Evolutionary conservation across 1,140 invertebrate genomes (phyloP), one percentile per base, ranked within the genome.

Genomic region (Zaprionus gabonicus): DNA sequence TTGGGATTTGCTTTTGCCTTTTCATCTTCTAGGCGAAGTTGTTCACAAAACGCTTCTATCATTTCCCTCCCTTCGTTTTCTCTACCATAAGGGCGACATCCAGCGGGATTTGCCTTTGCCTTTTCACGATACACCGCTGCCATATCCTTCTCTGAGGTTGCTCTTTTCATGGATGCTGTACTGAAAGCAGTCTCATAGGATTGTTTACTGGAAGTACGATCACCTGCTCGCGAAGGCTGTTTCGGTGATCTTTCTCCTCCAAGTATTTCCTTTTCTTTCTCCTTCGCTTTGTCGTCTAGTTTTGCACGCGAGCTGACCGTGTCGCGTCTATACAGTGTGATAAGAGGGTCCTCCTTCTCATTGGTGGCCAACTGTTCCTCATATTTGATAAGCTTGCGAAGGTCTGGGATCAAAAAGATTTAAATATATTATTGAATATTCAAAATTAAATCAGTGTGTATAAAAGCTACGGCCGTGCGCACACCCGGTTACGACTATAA

Each of bases 341-440:
- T 80, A 82, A 71, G 87, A 59, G 69, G 6, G 41, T 76, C 74
- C 17, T 78, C 72, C 71, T 78, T 78, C 66, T 80, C 7, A 58
- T 65, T 57, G 38, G 80, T 41, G 57, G 80, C 85, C 76, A 92
- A 53, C 56, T 72, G 77, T 59, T 92, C 91, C 73, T 92, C 91
- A 81, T 92, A 73, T 73, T 91, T 92, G 69, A 92, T 92, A 76
- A 92, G 81, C 51, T 91, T 91, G 55, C 91, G 84, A 58, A 92
- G 57, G 86, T 92, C 91, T 92, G 64, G 20, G 51, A 75, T 60
- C 31, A 64, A 53, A 77, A 12, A 73, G 7, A 56, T 56, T 66
- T 20, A 20, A 65, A 17, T 23, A 23, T 59, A 15, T 28, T 66
- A 20, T 62, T 62, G 7, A 25, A 10, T 55, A 27, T 6, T 25